Evolutionary conservation across 2,888 invertebrate species (phyloP), one percentile per base, ranked within the genome.

Genomic region (Dascillus cervinus): DNA sequence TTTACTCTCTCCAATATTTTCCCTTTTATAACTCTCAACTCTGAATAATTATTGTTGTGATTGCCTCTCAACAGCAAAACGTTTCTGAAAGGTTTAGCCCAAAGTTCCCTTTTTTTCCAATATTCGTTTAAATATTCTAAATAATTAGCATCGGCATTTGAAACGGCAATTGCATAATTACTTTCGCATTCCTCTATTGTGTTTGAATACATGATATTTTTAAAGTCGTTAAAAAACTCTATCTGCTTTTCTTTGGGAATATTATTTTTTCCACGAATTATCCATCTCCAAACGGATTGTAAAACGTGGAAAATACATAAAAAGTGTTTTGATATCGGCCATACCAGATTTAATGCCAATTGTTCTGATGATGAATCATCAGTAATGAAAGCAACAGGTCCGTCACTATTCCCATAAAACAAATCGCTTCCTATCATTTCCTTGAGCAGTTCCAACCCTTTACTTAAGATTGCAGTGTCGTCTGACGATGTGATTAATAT

Each of bases 271-370:
- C 24, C 4, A 12, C 6, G 20, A 8, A 29, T 13, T 3, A 38
- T 5, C 24, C 29, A 39, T 20, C 25, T 34, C 12, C 13, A 39
- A 3, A 39, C n/a, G n/a, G 29, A 25, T 20, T 32, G 35, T 11
- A 39, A 21, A 9, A 32, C 14, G 26, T 39, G 39, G 23, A 32
- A 35, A 2, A 13, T 23, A 9, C 28, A 34, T 2, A 39, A 10
- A 5, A 39, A 29, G 11, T 23, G 26, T 13, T 8, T 29, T 11
- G 29, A 26, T 10, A 24, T 13, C 1, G 28, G 24, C 29, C 29
- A 39, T 11, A 32, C 17, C 3, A 11, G 3, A n/a, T 9, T 8
- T 8, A 39, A 5, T 1, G 34, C 29, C 20, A 12, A 12, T 1
- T 32, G 29, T 21, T 35, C 26, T 1, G 22, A 13, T 1, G 17